A percentile compares a stretch with the other conserved stretches of the same genome.
Evolutionary conservation across 2,888 invertebrate species (phyloP).

Genomic region (Lasioglossum leucozonium): DNA sequence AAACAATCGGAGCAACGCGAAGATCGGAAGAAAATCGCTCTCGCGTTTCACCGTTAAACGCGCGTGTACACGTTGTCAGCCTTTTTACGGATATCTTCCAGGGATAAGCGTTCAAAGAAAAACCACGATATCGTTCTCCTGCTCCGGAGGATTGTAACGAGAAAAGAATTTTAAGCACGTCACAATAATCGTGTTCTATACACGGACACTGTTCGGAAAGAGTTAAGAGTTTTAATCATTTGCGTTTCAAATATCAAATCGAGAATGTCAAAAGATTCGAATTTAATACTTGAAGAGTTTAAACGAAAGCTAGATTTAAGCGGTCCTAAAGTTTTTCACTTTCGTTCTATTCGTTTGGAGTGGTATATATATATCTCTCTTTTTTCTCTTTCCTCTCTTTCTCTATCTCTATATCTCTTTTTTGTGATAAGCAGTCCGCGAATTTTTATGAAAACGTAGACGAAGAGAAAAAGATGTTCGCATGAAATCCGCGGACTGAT

Average conservation of each 20-base stretch:
- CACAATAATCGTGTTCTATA: background rate
- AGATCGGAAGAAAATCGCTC: constrained; percentile 39
- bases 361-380: background rate
- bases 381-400: background rate
- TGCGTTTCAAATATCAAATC: background rate
- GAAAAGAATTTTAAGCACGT: constrained; percentile 9
- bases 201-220: background rate
- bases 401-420: background rate
- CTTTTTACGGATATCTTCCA: constrained; percentile 35
- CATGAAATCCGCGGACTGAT: background rate
- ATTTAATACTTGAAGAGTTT: constrained; percentile 15
- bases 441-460: background rate
- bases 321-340: background rate
- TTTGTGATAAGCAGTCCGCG: constrained; percentile 10
- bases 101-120: constrained; percentile 23
- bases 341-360: background rate
- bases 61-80: constrained; percentile 30
- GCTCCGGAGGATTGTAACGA: constrained; percentile 18
- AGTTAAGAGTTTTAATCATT: constrained; percentile 1
- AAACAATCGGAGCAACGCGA: constrained; percentile 33
- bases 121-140: constrained; percentile 31
- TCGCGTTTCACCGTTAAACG: constrained; percentile 32
- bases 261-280: constrained; percentile 3
- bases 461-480: background rate
- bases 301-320: background rate